These are phyloP conservation scores for Drosophila subsilvestris DNA, from an alignment of 2,888 invertebrate genomes.

Conservation along the genomic window DNA sequence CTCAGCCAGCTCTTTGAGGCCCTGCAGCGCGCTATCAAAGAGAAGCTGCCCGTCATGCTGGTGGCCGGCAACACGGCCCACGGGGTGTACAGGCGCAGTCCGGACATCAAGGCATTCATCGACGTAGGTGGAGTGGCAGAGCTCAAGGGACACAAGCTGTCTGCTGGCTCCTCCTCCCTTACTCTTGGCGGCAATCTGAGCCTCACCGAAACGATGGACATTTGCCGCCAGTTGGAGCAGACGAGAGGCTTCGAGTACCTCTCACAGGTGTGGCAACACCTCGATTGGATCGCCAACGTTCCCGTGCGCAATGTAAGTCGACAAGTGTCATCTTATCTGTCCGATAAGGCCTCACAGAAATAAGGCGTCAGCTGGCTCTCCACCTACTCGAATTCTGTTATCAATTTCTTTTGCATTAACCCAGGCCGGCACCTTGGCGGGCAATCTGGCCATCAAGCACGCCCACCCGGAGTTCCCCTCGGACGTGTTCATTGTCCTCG, in stretches of 20 bases:
- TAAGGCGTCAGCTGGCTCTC: slow-evolving; percentile 1
- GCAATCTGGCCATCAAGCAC: slow-evolving; percentile 89
- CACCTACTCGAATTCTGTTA: background rate
- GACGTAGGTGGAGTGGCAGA: slow-evolving; percentile 87
- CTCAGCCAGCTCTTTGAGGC: slow-evolving; percentile 66
- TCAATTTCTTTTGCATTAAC: slow-evolving; percentile 49
- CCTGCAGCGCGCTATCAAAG: slow-evolving; percentile 78
- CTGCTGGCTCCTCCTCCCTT: slow-evolving; percentile 53
- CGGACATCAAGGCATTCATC: slow-evolving; percentile 85
- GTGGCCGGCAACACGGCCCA: slow-evolving; percentile 91
- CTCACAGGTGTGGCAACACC: slow-evolving; percentile 84
- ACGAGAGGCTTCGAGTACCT: slow-evolving; percentile 86
- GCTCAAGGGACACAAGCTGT: slow-evolving; percentile 84
- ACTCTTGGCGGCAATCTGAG: slow-evolving; percentile 84
- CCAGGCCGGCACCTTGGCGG: slow-evolving; percentile 88
- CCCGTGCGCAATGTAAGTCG: slow-evolving; percentile 88
- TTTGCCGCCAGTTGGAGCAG: slow-evolving; percentile 83
- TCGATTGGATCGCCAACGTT: slow-evolving; percentile 88
- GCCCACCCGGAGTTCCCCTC: slow-evolving; percentile 88
- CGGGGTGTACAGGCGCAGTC: slow-evolving; percentile 85
- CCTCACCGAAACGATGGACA: slow-evolving; percentile 85
- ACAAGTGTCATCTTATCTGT: background rate
- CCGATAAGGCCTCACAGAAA: slow-evolving; percentile 19
- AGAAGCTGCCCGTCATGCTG: slow-evolving; percentile 86
- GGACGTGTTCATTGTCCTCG: slow-evolving; percentile 87